Conservation (phyloP, 2,797 vertebrate genomes). For the Sorex maritimensis region DNA sequence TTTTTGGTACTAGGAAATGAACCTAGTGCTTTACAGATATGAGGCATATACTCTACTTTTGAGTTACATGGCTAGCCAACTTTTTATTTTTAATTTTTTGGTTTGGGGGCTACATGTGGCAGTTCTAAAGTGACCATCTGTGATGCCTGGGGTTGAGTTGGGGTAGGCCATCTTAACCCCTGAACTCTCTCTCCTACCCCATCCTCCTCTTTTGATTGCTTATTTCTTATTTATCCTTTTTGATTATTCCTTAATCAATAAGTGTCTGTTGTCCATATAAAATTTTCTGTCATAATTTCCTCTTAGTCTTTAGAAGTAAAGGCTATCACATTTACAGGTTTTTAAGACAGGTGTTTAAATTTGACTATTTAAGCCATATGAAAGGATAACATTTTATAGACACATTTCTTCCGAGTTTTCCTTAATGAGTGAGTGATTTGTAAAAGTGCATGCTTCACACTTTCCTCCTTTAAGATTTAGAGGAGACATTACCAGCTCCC, state of each 20-base stretch:
- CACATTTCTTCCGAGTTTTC: slow-evolving; percentile 55
- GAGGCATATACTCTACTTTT: too few relatives aligned
- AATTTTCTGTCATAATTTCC: background rate
- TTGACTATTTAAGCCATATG: background rate
- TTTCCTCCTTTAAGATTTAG: slow-evolving; percentile 65
- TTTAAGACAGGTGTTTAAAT: slow-evolving; percentile 49
- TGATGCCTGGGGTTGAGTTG: too few relatives aligned
- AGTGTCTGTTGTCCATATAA: background rate
- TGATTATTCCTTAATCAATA: background rate
- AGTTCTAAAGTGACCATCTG: too few relatives aligned
- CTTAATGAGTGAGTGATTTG: slow-evolving; percentile 70
- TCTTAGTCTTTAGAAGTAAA: background rate
- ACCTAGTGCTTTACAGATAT: too few relatives aligned
- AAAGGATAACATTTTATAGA: slow-evolving; percentile 47
- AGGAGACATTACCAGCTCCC: background rate
- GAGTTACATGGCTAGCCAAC: too few relatives aligned
- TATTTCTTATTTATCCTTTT: background rate
- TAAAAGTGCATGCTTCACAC: slow-evolving; percentile 56
- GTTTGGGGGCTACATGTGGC: too few relatives aligned
- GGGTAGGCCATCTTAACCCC: too few relatives aligned
- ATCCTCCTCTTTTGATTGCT: too few relatives aligned
- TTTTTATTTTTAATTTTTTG: too few relatives aligned
- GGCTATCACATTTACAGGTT: background rate
- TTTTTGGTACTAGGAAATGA: background rate
- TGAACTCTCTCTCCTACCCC: too few relatives aligned